A percentile compares a stretch with the other conserved stretches of the same genome.
Evolutionary conservation across 2,888 invertebrate genomes (phyloP).

Genomic region (Liopterus haemorrhoidalis): DNA sequence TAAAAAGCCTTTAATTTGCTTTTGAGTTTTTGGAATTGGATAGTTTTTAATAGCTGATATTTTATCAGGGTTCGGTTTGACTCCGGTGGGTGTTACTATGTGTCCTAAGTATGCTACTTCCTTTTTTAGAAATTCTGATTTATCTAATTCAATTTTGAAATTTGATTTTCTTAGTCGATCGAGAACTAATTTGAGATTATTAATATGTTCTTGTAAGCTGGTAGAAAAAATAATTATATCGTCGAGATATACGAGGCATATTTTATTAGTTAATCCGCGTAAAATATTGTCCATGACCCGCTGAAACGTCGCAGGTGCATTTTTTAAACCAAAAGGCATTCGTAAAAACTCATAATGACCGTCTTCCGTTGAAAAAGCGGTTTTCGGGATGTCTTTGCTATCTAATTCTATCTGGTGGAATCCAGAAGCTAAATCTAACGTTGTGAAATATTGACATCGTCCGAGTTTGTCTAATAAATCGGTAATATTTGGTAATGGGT

Average conservation of each 20-base stretch:
- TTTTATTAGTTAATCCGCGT: slow-evolving; percentile 28
- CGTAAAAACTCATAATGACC: no score
- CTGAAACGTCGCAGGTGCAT: slow-evolving; percentile 33
- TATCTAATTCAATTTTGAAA: slow-evolving; percentile 33
- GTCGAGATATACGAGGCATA: slow-evolving; percentile 35
- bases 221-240: slow-evolving; percentile 36
- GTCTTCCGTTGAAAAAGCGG: slow-evolving; percentile 32
- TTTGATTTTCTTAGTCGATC: slow-evolving; percentile 28
- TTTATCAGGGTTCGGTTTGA: no score
- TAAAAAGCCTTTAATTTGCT: slow-evolving; percentile 35
- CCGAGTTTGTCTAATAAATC: slow-evolving; percentile 21
- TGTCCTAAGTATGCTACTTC: slow-evolving; percentile 36
- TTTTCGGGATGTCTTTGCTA: slow-evolving; percentile 31
- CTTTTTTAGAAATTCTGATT: slow-evolving; percentile 31
- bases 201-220: no score
- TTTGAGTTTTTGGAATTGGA: slow-evolving; percentile 29
- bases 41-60: slow-evolving; percentile 27
- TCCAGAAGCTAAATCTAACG: slow-evolving; percentile 31
- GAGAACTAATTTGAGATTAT: slow-evolving; percentile 30
- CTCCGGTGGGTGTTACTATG: no score
- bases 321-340: slow-evolving; percentile 33
- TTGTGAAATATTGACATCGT: slow-evolving; percentile 30
- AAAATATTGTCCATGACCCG: slow-evolving; percentile 34
- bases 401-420: slow-evolving; percentile 34
- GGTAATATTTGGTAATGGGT: slow-evolving; percentile 32